Evolutionary conservation across 2,888 invertebrate species (phyloP).

Genomic region (Sphaerophoria taeniata): DNA sequence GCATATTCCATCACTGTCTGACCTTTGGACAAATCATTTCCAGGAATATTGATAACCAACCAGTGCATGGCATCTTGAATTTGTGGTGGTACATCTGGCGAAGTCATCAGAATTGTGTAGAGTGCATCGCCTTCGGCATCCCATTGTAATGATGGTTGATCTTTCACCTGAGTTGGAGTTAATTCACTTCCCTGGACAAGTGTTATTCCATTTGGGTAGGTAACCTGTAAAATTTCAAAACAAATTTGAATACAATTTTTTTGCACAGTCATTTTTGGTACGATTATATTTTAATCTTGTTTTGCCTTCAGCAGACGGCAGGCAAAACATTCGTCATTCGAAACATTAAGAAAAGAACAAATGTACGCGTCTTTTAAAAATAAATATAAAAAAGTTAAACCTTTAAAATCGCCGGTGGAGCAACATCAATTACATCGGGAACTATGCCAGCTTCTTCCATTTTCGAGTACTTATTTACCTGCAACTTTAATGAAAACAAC

Average conservation of each 20-base stretch:
- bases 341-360: too few relatives aligned
- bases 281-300: background rate
- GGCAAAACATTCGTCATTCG: too few relatives aligned
- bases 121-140: conserved; percentile 84
- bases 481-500: too few relatives aligned
- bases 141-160: conserved; percentile 88
- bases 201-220: conserved; percentile 81
- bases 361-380: too few relatives aligned
- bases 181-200: conserved; percentile 88
- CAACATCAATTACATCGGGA: conserved; percentile 70
- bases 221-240: conserved; percentile 70
- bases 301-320: background rate
- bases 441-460: conserved; percentile 71
- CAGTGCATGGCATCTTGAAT: conserved; percentile 96
- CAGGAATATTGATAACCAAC: conserved; percentile 94
- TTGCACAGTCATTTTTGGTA: background rate
- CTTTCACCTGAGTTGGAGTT: conserved; percentile 90
- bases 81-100: conserved; percentile 90
- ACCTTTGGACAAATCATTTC: conserved; percentile 87
- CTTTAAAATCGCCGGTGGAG: conserved; percentile 76
- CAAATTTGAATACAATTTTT: background rate
- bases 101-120: conserved; percentile 93
- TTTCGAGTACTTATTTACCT: background rate
- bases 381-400: conserved; percentile 74
- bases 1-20: conserved; percentile 91